Evolutionary conservation across 1,140 invertebrate genomes (phyloP), one percentile per base, ranked within the genome.

Genomic region (Aphidius ervi): DNA sequence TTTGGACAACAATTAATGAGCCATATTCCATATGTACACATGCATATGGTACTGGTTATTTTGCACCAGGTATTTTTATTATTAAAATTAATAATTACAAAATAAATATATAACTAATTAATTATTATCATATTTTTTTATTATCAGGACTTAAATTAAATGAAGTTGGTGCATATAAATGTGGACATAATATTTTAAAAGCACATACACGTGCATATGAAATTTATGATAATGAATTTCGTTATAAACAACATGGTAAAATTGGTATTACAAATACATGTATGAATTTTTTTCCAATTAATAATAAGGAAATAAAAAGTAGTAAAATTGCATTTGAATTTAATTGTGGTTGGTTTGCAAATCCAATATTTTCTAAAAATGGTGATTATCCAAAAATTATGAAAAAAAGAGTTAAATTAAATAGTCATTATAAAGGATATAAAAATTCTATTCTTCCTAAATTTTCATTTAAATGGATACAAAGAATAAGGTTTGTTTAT

Each of bases 331-430:
- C 63, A 0, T 76, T 72, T 63, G 61, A 73, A 7, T 85, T 81
- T 59, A 63, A 80, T 65, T 80, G 76, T 66, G 88, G 88, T 10
- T 87, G 85, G 86, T 82, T 82, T 56, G 80, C 83, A 0, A 73
- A 88, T 69, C 85, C 85, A 16, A 83, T 88, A 59, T 84, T 83
- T 72, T 81, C 81, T 0, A 54, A 70, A 56, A 61, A 76, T 3
- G 86, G 87, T 0, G 83, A 87, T 59, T 89, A 87, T 68, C 86
- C 86, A 2, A 66, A 73, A 59, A 67, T 84, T 0, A 80, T 88
- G 69, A 82, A 81, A 42, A 65, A 76, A 3, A 66, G 77, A 45
- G 75, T 88, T 55, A 82, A 70, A 6, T 68, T 61, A 5, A 85
- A 83, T 56, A 88, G 84, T 67, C 71, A 63, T 31, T 64, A 68